Evolutionary conservation across 1,140 invertebrate species (phyloP), one percentile per base, ranked within the genome.

Genomic region (Drosophila pseudoobscura): DNA sequence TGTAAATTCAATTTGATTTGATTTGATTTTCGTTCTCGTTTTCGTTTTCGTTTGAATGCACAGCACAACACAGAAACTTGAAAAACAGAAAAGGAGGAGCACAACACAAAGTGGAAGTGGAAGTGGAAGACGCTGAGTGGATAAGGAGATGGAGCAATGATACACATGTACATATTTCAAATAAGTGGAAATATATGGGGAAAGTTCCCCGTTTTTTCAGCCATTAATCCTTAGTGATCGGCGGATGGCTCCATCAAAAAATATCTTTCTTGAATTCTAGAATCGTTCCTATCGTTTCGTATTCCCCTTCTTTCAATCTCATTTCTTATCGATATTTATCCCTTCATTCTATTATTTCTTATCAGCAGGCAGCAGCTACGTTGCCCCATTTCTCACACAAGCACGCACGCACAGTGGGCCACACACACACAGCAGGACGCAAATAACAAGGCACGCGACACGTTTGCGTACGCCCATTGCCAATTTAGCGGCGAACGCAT

Each of bases 1-100:
- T 78, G 80, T 85, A 90, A 90, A 90, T 90, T 90, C 75, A 90
- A 90, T 90, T 90, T 90, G 78, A 87, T 87, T 87, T 88, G 80
- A 89, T 89, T 89, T 89, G 85, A 89, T 89, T 89, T 89, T 90
- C 85, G 71, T 89, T 89, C 80, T 87, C 78, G 78, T 85, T 89
- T 85, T 87, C 87, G 75, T 87, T 77, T 79, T 87, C 87, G 75
- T 87, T 77, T 79, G 78, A 90, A 87, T 89, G 87, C 87, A 83
- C 80, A 90, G 35, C 35, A 11, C 9, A 35, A 11, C 35, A 43
- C 59, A 65, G 46, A 57, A 66, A 26, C n/a, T 20, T 43, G 50
- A 46, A 71, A 47, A n/a, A 49, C 41, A 29, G 24, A 46, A 59
- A 63, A 41, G 52, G 41, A 35, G 54, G 60, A 11, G 24, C 7